A percentile compares a stretch with the other conserved stretches of the same genome.
Conservation (phyloP, 2,797 vertebrate species). For the Triplophysa bombifrons region DNA sequence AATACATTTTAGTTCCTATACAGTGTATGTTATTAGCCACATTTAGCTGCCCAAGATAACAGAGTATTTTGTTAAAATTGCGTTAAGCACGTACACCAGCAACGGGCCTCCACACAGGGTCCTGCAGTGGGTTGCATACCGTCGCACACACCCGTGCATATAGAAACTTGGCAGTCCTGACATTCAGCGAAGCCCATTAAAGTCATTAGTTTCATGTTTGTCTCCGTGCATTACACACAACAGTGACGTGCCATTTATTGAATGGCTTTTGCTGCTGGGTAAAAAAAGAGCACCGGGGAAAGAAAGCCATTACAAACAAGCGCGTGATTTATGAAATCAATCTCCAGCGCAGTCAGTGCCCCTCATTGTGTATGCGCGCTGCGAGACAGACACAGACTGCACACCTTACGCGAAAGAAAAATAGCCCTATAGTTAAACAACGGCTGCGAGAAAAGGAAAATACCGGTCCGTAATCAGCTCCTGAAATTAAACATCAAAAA, state of each 20-base stretch:
- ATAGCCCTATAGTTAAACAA: slow-evolving; percentile 57
- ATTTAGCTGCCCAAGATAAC: no score
- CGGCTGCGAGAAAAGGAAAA: slow-evolving; percentile 11
- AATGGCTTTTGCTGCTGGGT: slow-evolving; percentile 68
- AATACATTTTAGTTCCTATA: no score
- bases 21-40: no score
- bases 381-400: slow-evolving; percentile 73
- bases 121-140: slow-evolving; percentile 18
- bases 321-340: slow-evolving; percentile 84
- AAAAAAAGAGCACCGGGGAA: slow-evolving; percentile 66
- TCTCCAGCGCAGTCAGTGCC: slow-evolving; percentile 74
- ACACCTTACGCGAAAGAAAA: slow-evolving; percentile 72
- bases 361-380: slow-evolving; percentile 77
- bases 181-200: slow-evolving; percentile 52
- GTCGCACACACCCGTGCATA: slow-evolving; percentile 29
- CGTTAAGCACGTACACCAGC: slow-evolving; percentile 2
- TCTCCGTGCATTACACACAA: slow-evolving; percentile 55
- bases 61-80: neutral
- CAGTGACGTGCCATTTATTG: slow-evolving; percentile 62
- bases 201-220: slow-evolving; percentile 57
- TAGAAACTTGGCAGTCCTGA: slow-evolving; percentile 35
- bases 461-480: slow-evolving; percentile 74
- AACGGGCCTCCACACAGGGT: neutral
- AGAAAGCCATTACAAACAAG: slow-evolving; percentile 81
- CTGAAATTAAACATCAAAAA: slow-evolving; percentile 84